Percentiles rank a stretch among this genome's conserved stretches.
Evolutionary conservation across 92 coral and sea anemone genomes (phyloP).

Genomic region (Umimayanthus chanpuru): DNA sequence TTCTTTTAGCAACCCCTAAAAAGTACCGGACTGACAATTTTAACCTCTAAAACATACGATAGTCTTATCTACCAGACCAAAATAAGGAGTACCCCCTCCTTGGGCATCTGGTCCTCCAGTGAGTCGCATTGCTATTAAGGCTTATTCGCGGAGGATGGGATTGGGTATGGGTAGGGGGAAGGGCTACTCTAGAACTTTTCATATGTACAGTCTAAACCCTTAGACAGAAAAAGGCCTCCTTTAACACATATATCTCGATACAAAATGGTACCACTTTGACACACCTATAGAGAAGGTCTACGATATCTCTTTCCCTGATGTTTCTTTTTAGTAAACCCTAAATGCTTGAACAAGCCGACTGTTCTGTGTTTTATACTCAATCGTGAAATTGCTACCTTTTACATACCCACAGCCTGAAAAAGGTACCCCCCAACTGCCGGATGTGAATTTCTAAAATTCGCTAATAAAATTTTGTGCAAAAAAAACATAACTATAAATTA

Average conservation of each 20-base stretch:
- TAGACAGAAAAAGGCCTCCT: slow-evolving; percentile 11
- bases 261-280: slow-evolving; percentile 24
- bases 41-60: too few relatives aligned
- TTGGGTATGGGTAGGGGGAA: neutral
- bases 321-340: slow-evolving; percentile 10
- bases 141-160: slow-evolving; percentile 19
- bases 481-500: neutral
- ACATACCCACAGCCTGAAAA: slow-evolving; percentile 24
- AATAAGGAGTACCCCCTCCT: too few relatives aligned
- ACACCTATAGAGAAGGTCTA: slow-evolving; percentile 21
- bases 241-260: slow-evolving; percentile 4
- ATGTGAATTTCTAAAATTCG: neutral
- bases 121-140: slow-evolving; percentile 12
- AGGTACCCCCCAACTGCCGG: slow-evolving; percentile 8
- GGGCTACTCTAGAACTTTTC: neutral
- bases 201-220: neutral
- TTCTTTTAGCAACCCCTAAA: too few relatives aligned
- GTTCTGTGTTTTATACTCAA: neutral
- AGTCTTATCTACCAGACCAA: too few relatives aligned
- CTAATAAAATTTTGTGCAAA: neutral
- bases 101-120: too few relatives aligned
- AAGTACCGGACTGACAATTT: too few relatives aligned
- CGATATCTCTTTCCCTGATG: slow-evolving; percentile 4
- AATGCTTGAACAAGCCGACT: slow-evolving; percentile 12
- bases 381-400: slow-evolving; percentile 7